Evolutionary conservation across 2,797 vertebrate genomes (phyloP), one percentile per base, ranked within the genome.

Genomic region (Takifugu rubripes): DNA sequence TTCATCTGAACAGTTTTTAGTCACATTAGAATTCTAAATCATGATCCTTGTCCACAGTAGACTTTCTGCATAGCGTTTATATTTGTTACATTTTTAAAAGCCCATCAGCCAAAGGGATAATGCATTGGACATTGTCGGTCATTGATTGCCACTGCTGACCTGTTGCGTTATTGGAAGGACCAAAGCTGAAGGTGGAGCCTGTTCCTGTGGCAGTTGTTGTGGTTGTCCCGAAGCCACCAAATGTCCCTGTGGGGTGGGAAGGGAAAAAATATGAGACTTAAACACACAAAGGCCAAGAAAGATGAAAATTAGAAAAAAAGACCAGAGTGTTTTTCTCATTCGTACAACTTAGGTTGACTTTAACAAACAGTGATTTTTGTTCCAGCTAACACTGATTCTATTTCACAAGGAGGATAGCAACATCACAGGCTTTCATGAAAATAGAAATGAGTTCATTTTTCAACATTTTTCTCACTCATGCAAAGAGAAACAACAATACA

Each of bases 171-270:
- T 93, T 7, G 25, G 96, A 94, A 47, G 93, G 79, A 26, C 94
- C 90, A 70, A 99, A 98, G 78, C 89, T 98, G 87, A 99, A 99
- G 0, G 91, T 85, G 24, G 94, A 90, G 0, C 91, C 93, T 0
- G 90, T 60, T 16, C 71, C 71, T 24, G 90, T 75, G 3, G 93
- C 91, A 52, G 94, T 90, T 29, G 94, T 90, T 2, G 94, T 87
- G 0, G 94, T 87, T 1, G 94, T 84, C 52, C 96, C 97, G 64
- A 99, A 99, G 33, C 94, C 95, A 54, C 96, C 94, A 60, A 98
- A 98, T 0, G 93, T 79, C 64, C 96, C 97, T 98, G 69, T 72
- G 51, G 70, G 14, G 25, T 6, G 29, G 7, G 31, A 10, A 27
- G 15, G 3, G 79, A 68, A 25, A 70, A 31, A 68, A 26, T 3